These are phyloP conservation scores for Nymphalis c-album DNA, from an alignment of 2,888 invertebrate species.

Conservation along the genomic window DNA sequence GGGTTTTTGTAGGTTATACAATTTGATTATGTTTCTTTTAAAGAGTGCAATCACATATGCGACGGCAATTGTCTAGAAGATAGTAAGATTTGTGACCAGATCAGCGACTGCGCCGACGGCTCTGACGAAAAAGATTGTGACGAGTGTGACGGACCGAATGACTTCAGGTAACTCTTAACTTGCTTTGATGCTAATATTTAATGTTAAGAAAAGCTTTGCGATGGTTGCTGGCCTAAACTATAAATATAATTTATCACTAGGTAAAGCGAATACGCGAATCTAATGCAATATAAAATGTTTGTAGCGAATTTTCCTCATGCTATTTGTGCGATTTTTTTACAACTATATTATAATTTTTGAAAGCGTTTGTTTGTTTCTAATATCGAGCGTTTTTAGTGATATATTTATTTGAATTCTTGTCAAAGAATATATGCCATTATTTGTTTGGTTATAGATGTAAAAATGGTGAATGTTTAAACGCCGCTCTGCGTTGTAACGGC, in stretches of 20 bases:
- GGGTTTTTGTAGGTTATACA: conserved; percentile 28
- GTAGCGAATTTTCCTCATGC: not conserved
- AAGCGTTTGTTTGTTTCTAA: too few species aligned
- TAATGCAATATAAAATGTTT: not conserved
- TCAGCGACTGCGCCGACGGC: conserved; percentile 81
- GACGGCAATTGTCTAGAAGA: conserved; percentile 83
- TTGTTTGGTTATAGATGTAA: conserved; percentile 60
- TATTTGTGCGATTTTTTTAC: not conserved
- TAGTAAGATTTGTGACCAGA: conserved; percentile 81
- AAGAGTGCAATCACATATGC: conserved; percentile 66
- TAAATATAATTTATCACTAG: not conserved
- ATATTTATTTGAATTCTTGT: not conserved
- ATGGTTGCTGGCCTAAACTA: not conserved
- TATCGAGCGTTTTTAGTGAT: not conserved
- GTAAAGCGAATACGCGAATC: not conserved
- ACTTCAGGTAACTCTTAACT: conserved; percentile 64
- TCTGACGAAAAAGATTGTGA: conserved; percentile 78
- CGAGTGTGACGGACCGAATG: conserved; percentile 57
- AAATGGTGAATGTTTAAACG: conserved; percentile 74
- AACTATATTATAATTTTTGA: not conserved
- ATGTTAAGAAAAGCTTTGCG: conserved; percentile 9
- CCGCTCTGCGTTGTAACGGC: conserved; percentile 79
- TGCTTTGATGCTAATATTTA: not conserved
- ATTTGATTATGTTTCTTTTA: conserved; percentile 55
- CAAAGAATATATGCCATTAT: conserved; percentile 29